Base-by-base conservation (phyloP, 2,113 vertebrate species). In the Erpornis zantholeuca region DNA sequence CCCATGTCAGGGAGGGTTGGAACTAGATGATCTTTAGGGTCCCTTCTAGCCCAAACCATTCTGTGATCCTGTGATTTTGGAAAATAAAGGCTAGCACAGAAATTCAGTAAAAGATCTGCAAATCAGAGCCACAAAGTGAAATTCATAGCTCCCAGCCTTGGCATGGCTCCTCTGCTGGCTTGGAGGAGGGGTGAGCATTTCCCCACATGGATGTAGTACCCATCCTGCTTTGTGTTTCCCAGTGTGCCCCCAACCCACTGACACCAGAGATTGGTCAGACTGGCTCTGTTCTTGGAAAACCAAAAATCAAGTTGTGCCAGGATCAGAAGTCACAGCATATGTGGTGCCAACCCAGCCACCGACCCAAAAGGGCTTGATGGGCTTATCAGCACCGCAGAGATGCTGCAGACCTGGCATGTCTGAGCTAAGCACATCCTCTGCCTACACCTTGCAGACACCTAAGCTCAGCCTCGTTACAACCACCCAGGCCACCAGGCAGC, bases 181-280 rank as follows among this genome's bases (percentile, higher is more conserved):
- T 28, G 54, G 33, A 56, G 11, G 54, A 56, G 72, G 53, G 29
- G 33, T 5, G 23, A 81, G 25, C 13, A 3, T 33, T 65, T 54
- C 27, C 22, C 9, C 17, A 16, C 0, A 0, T 1, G 12, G 36
- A 17, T n/a, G 50, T 4, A 49, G 23, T 6, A 63, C 13, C 45
- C 8, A 2, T 7, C 35, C 28, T 7, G 1, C n/a, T 14, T 59
- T 0, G 0, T 42, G 15, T 25, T 60, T 73, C 40, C 1, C 2
- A 70, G 2, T 0, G 4, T 47, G 44, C 5, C 23, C 10, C 40
- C 29, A 45, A 10, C 6, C 8, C 20, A 20, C 4, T 0, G 13
- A 31, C 10, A 12, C 33, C 44, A 64, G 11, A 54, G 15, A 20
- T 2, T 8, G 2, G n/a, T 45, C 69, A 23, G 45, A 31, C 20